Evolutionary conservation across 2,888 invertebrate genomes (phyloP).

Genomic region (Altica lythri): DNA sequence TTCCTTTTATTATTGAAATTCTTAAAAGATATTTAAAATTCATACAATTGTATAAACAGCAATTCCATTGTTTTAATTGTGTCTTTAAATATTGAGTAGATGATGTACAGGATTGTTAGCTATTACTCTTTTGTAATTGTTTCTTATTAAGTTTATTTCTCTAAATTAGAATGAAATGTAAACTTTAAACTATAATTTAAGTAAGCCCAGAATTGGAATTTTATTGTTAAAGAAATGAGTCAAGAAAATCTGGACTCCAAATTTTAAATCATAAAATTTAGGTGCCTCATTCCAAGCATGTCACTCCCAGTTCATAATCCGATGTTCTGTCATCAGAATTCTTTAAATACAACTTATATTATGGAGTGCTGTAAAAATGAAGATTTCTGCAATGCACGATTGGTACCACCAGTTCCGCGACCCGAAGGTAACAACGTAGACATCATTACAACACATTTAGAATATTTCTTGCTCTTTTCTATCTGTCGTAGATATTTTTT

Average conservation of each 20-base stretch:
- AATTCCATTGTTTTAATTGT: too few species aligned
- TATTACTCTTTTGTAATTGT: too few species aligned
- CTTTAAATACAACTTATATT: constrained; percentile 76
- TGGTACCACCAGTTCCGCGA: constrained; percentile 69
- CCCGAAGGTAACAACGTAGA: constrained; percentile 66
- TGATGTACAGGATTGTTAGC: too few species aligned
- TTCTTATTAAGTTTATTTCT: too few species aligned
- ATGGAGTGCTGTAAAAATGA: constrained; percentile 81
- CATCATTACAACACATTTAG: constrained; percentile 18
- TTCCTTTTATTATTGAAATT: too few species aligned
- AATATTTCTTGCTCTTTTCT: constrained; percentile 14
- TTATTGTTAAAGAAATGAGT: constrained; percentile 16
- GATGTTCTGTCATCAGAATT: constrained; percentile 79
- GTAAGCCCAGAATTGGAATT: constrained; percentile 32
- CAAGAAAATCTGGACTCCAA: constrained; percentile 1
- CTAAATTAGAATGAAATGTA: too few species aligned
- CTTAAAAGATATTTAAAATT: too few species aligned
- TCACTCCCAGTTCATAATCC: constrained; percentile 80
- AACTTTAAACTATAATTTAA: too few species aligned
- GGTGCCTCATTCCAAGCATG: constrained; percentile 77
- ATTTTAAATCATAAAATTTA: constrained; percentile 52
- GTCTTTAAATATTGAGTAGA: too few species aligned
- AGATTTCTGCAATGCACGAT: constrained; percentile 74
- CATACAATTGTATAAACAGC: too few species aligned
- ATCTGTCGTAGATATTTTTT: constrained; percentile 37